Percentiles rank a stretch among this genome's conserved stretches.
Conservation (phyloP, 1,140 invertebrate species). For the Drosophila orena region DNA sequence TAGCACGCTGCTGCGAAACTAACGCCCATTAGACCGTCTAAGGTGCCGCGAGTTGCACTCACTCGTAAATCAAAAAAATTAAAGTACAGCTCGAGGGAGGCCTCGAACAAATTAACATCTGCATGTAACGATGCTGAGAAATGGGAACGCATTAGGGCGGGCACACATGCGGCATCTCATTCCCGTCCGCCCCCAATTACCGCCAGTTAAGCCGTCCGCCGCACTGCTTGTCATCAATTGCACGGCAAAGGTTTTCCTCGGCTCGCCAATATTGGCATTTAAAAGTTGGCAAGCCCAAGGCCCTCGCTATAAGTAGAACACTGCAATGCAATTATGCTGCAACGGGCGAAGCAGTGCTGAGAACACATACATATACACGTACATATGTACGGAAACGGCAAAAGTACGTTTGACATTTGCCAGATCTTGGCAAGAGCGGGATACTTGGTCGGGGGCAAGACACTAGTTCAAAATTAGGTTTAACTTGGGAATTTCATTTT, state of each 20-base stretch:
- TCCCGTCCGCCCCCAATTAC: conserved; percentile 17
- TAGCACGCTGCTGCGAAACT: conserved; percentile 8
- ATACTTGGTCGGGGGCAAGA: background rate
- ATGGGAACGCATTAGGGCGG: conserved; percentile 7
- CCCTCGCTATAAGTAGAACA: conserved; percentile 24
- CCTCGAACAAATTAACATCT: conserved; percentile 18
- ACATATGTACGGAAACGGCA: background rate
- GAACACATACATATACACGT: background rate
- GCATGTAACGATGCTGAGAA: conserved; percentile 9
- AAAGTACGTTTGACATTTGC: background rate
- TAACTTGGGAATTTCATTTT: no score
- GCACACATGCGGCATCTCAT: conserved; percentile 13
- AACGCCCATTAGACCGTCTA: conserved; percentile 1
- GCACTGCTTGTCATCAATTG: conserved; percentile 33
- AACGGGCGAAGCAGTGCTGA: conserved; percentile 3
- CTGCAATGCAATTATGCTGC: conserved; percentile 46
- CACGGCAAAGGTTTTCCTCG: conserved; percentile 18
- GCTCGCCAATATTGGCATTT: conserved; percentile 47
- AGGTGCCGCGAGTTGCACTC: conserved; percentile 12
- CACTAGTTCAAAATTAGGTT: no score
- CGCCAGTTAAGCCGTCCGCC: conserved; percentile 20
- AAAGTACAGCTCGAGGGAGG: background rate
- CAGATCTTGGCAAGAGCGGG: background rate
- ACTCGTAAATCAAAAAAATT: conserved; percentile 8
- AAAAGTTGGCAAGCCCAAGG: conserved; percentile 46